Base-by-base conservation (phyloP, 2,113 vertebrate genomes). In the Marmota monax region DNA sequence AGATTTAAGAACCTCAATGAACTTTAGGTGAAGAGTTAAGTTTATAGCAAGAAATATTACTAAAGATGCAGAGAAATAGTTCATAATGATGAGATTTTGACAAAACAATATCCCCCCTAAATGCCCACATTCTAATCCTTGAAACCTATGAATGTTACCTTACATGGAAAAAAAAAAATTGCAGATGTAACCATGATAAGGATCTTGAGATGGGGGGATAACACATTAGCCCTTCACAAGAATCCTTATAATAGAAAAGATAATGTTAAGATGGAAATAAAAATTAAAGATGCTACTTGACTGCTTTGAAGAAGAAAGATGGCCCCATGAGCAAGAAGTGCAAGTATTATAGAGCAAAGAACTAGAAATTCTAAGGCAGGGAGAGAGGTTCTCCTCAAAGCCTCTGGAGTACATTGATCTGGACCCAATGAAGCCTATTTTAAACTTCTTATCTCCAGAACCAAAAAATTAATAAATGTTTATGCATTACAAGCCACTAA, bases 21-120 rank as follows among this genome's bases (percentile, higher is more conserved):
- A 48, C 51, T 48, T 37, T n/a, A 93, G 70, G 27, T 32, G 92
- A 58, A 94, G 32, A 79, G 12, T 56, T 74, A 22, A 82, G 17
- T 85, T 74, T 61, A 58, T 32, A 45, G 56, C 7, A 96, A 96
- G 42, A 80, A 93, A 82, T 56, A 85, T 51, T 84, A 89, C 61
- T 82, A 82, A 95, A 70, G 27, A 86, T n/a, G 63, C 4, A 29
- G 25, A 73, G 10, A 32, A 80, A 29, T 42, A 79, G 42, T 90
- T 82, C 37, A 86, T 76, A 90, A 84, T 56, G 45, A 78, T 79
- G 80, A 89, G 67, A 74, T 51, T 61, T n/a, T 80, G 58, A 89
- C 29, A 76, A 10, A 88, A 74, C 58, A 84, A 88, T 32, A 17
- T 14, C 48, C 10, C 23, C 18, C 39, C 70, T 39, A 78, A 4